Base-by-base conservation (phyloP, 2,888 invertebrate genomes). In the Uloborus plumipes region DNA sequence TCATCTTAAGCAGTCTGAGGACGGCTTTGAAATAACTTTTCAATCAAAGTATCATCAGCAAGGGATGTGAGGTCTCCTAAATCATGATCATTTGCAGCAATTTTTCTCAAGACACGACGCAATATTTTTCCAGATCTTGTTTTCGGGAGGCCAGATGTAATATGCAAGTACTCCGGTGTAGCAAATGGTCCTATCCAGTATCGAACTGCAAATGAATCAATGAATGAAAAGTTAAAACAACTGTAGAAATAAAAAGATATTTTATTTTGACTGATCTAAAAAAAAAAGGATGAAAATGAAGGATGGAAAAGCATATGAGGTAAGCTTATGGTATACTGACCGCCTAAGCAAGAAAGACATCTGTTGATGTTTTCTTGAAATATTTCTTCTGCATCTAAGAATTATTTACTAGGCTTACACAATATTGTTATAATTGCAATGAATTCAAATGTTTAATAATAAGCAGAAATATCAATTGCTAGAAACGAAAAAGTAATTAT, bases 41-140 rank as follows among this genome's bases (percentile, higher is more conserved):
- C 94, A 39, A 98, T 93, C 83, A 98, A 94, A 18, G 92, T 90
- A 86, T 95, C 95, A 88, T 99, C 99, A 50, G 98, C 97, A 86
- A 99, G 90, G 0, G 99, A 98, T 61, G 97, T 95, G 1, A 93
- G 93, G 90, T 99, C 99, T 9, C 99, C 99, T 62, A 99, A 93
- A 86, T 98, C 93, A 64, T 90, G 91, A 88, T 98, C 97, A 62
- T 95, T 95, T 6, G 94, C 90, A 0, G 99, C 98, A 16, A 99
- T 93, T 90, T 98, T 98, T 85, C 98, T 92, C 84, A 99, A 91
- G 81, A 99, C 94, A 85, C 99, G 92, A 84, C 99, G 92, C 96
- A 99, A 98, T 83, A 99, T 98, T 90, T 99, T 99, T 2, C 99
- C 99, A 0, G 98, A 98, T 66, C 98, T 92, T 0, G 98, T 99